Percentiles rank a stretch among this genome's conserved stretches.
phyloP scores from a whole-genome alignment of 2,888 invertebrate genomes.

The Lasioglossum leucozonium region DNA sequence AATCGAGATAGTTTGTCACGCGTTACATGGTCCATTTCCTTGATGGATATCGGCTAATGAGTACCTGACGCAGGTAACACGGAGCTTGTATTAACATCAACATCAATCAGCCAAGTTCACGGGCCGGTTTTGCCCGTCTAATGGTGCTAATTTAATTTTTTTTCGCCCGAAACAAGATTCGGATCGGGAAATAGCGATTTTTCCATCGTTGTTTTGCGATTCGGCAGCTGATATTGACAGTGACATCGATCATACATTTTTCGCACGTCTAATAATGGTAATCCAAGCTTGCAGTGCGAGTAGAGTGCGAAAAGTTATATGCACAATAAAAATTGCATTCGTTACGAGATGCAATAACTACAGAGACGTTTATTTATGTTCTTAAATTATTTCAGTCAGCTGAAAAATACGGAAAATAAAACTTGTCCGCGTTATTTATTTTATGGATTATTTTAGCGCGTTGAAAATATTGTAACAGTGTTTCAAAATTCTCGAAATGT shows the following conservation, averaged over 20 bases:
- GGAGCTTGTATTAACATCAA: conserved; percentile 1
- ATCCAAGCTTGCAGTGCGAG: neutral
- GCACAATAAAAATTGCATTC: no score
- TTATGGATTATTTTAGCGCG: neutral
- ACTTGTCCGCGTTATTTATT: neutral
- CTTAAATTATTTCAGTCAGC: neutral
- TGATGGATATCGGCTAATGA: neutral
- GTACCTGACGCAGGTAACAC: neutral
- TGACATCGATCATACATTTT: neutral
- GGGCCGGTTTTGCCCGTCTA: neutral
- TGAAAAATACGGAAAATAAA: neutral
- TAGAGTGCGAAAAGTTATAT: no score
- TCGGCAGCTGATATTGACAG: neutral
- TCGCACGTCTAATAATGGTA: neutral
- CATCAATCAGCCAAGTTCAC: neutral
- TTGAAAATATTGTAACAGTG: no score
- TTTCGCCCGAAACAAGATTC: neutral
- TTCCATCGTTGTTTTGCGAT: neutral
- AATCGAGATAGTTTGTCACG: conserved; percentile 4
- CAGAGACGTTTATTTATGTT: neutral
- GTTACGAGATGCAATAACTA: neutral
- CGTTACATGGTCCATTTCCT: neutral
- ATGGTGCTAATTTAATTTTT: neutral
- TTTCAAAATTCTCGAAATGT: no score
- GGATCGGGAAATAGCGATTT: neutral